phyloP scores from a whole-genome alignment of 2,113 vertebrate genomes.

The Salvelinus namaycush region DNA sequence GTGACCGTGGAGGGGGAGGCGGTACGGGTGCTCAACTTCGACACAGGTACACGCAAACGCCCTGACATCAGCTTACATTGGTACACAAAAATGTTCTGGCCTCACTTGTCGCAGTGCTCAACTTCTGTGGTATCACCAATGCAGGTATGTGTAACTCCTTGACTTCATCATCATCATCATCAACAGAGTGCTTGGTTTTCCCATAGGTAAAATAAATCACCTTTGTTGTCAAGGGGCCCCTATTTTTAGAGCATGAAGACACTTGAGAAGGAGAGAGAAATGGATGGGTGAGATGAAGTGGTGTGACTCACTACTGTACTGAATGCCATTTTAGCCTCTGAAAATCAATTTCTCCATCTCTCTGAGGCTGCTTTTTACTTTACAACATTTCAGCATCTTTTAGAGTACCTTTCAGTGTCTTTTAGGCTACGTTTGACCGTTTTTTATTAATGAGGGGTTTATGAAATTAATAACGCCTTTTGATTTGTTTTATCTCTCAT shows the following conservation, averaged over 20 bases:
- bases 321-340: slow-evolving; percentile 1
- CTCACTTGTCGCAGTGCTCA: not conserved
- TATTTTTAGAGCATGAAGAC: not conserved
- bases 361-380: not conserved
- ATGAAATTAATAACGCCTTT: too few relatives aligned
- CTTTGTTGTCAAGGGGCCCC: not conserved
- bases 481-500: too few relatives aligned
- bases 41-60: slow-evolving; percentile 56
- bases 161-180: too few relatives aligned
- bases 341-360: not conserved
- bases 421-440: too few relatives aligned
- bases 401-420: too few relatives aligned
- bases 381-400: too few relatives aligned
- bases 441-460: too few relatives aligned
- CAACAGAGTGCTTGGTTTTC: too few relatives aligned
- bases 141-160: too few relatives aligned
- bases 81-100: not conserved
- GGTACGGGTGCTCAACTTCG: slow-evolving; percentile 74
- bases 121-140: too few relatives aligned
- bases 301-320: slow-evolving; percentile 45
- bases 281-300: not conserved
- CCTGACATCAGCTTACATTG: not conserved
- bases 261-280: slow-evolving; percentile 7
- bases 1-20: slow-evolving; percentile 79
- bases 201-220: too few relatives aligned